Conservation (phyloP, 2,888 invertebrate genomes). For the Actias luna region DNA sequence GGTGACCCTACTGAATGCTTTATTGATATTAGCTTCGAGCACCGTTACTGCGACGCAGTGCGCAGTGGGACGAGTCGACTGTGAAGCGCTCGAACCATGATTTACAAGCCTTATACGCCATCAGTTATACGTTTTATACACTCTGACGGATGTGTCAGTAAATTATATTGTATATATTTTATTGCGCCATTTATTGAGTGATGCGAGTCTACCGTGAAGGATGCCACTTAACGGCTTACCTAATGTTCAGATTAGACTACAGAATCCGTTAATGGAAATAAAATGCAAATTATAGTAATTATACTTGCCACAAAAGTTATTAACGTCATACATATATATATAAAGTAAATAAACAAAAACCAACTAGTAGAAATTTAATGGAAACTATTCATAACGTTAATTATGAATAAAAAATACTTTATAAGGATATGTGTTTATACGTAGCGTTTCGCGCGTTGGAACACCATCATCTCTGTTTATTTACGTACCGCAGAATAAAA, state of each 20-base stretch:
- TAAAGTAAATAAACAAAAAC: too few relatives aligned
- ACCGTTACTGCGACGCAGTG: not conserved
- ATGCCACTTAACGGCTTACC: not conserved
- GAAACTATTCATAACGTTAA: too few relatives aligned
- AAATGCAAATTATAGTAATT: not conserved
- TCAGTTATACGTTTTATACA: slow-evolving; percentile 5
- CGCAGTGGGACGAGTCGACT: not conserved
- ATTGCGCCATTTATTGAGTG: not conserved
- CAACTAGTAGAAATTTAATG: too few relatives aligned
- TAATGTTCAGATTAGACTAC: not conserved
- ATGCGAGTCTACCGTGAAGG: not conserved
- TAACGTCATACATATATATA: too few relatives aligned
- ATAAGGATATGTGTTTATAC: too few relatives aligned
- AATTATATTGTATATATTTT: not conserved
- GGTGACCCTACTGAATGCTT: slow-evolving; percentile 1
- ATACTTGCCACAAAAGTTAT: not conserved
- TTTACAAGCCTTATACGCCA: not conserved
- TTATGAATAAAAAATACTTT: too few relatives aligned
- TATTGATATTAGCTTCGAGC: not conserved
- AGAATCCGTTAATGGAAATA: not conserved
- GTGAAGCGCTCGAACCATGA: not conserved
- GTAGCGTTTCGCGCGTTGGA: too few relatives aligned
- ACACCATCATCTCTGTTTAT: too few relatives aligned
- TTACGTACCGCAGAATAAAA: too few relatives aligned
- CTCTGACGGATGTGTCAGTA: not conserved